Percentiles rank a stretch among this genome's conserved stretches.
Evolutionary conservation across 2,113 vertebrate genomes (phyloP).

Genomic region (Petrocephalus microphthalmus): DNA sequence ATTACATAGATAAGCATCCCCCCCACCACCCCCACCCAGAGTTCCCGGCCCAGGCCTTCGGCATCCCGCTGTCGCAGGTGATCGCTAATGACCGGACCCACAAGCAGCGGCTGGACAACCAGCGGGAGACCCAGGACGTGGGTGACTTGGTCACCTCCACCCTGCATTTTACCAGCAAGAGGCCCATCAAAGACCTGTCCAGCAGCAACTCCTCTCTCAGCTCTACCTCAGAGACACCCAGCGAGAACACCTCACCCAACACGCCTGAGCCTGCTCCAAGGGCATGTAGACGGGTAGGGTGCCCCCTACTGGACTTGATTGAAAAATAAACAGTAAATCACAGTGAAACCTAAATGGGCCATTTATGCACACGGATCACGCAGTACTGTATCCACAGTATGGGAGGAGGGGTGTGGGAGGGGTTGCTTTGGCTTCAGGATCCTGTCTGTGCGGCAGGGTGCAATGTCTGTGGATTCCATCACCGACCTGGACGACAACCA

Average conservation of each 20-base stretch:
- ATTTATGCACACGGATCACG: not conserved
- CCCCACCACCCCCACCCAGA: slow-evolving; percentile 60
- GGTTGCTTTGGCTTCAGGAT: not conserved
- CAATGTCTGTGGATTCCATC: slow-evolving; percentile 97
- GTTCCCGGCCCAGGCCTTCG: slow-evolving; percentile 82
- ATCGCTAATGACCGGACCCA: slow-evolving; percentile 77
- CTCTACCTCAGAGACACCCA: slow-evolving; percentile 89
- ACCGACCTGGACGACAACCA: slow-evolving; percentile 95
- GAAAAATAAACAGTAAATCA: not conserved
- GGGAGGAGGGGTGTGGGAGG: not conserved
- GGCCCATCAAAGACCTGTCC: slow-evolving; percentile 84
- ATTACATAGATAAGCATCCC: not conserved
- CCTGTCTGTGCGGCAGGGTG: slow-evolving; percentile 66
- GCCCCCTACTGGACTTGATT: not conserved
- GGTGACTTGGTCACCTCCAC: slow-evolving; percentile 80
- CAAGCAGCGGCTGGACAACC: slow-evolving; percentile 65
- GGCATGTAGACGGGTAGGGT: slow-evolving; percentile 76
- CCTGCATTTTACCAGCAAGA: slow-evolving; percentile 71
- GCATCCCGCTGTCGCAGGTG: slow-evolving; percentile 85
- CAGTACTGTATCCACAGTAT: not conserved
- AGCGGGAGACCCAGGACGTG: slow-evolving; percentile 79
- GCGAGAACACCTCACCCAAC: slow-evolving; percentile 72
- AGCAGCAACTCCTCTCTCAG: slow-evolving; percentile 99
- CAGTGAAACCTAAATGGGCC: not conserved
- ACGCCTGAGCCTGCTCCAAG: slow-evolving; percentile 74